Conservation (phyloP, 2,113 vertebrate genomes). For the Gymnobelideus leadbeateri region DNA sequence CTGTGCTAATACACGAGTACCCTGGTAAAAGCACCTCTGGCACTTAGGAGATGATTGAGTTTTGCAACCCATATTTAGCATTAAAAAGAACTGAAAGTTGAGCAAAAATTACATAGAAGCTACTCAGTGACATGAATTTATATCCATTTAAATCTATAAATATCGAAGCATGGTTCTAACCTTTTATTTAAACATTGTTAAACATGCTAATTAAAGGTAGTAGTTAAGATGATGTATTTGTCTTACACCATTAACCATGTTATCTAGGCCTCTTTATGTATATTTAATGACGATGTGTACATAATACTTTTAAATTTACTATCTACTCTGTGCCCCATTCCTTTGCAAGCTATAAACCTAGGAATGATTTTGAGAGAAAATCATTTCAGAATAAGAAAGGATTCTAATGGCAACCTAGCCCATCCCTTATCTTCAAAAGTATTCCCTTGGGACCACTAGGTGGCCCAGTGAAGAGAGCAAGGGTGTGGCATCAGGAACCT, state of each 20-base stretch:
- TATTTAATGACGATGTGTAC: not conserved
- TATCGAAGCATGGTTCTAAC: conserved; percentile 34
- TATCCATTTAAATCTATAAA: conserved; percentile 58
- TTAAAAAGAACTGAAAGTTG: conserved; percentile 41
- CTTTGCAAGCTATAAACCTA: not conserved
- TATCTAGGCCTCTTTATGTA: not conserved
- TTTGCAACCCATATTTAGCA: conserved; percentile 48
- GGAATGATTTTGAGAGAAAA: not conserved
- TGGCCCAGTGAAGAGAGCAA: too few species aligned
- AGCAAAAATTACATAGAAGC: conserved; percentile 30
- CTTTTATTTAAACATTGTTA: not conserved
- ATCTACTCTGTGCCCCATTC: not conserved
- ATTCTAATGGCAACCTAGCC: not conserved
- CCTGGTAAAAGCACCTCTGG: not conserved
- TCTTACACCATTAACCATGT: not conserved
- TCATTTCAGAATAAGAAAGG: not conserved
- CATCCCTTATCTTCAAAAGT: not conserved
- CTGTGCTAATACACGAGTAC: not conserved
- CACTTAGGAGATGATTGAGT: not conserved
- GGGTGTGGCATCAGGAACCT: too few species aligned
- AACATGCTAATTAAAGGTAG: conserved; percentile 29
- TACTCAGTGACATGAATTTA: not conserved
- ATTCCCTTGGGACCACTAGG: not conserved
- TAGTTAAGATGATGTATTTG: conserved; percentile 21
- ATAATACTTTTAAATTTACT: conserved; percentile 3